Evolutionary conservation across 2,113 vertebrate genomes (phyloP), one percentile per base, ranked within the genome.

Genomic region (Syngnathus typhle): DNA sequence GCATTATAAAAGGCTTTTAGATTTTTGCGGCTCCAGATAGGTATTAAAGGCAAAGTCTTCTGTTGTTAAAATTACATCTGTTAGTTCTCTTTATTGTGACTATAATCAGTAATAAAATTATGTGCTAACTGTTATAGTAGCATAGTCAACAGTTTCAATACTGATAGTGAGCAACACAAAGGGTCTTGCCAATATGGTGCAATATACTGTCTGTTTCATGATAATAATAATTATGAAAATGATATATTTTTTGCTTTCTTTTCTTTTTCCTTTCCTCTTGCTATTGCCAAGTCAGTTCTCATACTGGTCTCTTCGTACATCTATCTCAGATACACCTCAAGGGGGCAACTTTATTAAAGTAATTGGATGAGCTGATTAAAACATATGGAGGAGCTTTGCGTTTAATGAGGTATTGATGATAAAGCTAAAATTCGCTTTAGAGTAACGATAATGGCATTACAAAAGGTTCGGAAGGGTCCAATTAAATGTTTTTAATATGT

Each of bases 331-430:
- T 27, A 0, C 37, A 67, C 51, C 77, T 64, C 46, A 15, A 47
- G 73, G 72, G 69, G 9, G 13, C 39, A 71, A 70, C 64, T 73
- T 60, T 38, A 60, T 68, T 43, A 38, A 27, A 15, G 65, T 74
- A 78, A 81, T 77, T 74, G 52, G 59, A 62, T 18, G 4, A 37
- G 61, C 64, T 77, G 62, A 74, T 79, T 75, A 70, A 75, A 83
- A 71, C 74, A 74, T 71, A 80, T 70, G 74, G 75, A 69, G 64
- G 27, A 55, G 36, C 4, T 39, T 37, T 69, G 13, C 38, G 46
- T 78, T 76, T 70, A 75, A 82, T 47, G 78, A 69, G 65, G 54
- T 64, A 62, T 36, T 69, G 65, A 76, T 76, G 72, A 68, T 65
- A 78, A 68, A 51, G 54, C 55, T 63, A 68, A 80, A 70, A 73